Base-by-base conservation (phyloP, 2,113 vertebrate species). In the Zosterops lateralis region DNA sequence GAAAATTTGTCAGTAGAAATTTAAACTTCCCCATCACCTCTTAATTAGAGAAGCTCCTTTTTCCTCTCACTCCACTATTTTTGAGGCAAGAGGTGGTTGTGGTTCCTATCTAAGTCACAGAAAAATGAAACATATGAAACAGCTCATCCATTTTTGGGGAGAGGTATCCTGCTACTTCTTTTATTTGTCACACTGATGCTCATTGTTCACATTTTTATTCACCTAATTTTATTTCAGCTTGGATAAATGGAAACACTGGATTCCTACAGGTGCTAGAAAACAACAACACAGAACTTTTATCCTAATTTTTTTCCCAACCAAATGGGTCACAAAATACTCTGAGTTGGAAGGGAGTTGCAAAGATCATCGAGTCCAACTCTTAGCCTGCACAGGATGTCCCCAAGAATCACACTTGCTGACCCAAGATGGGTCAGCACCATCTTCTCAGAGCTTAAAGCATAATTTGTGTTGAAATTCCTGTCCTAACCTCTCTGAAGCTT, bases 391-490 rank as follows among this genome's bases (percentile, higher is more conserved):
- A 54, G 78, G 14, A 47, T 0, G 0, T 34, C 47, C 17, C 17
- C 34, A 62, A 16, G 47, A 36, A 56, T 68, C 62, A 36, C 25
- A 62, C 34, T 10, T 58, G n/a, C 57, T 25, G 22, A 25, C n/a
- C n/a, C 57, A 34, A 58, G 57, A 17, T 24, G 21, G 29, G 28
- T 60, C 56, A 78, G 18, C 24, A 31, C 2, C 10, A 17, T 45
- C 20, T 87, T 81, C 45, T 84, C 24, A 22, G 61, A 65, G 8
- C 26, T 58, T 68, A 77, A 92, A 77, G 31, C 9, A 45, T 81
- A 65, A 75, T 89, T 89, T 92, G 11, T 57, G 8, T 71, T 86
- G 44, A 78, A 86, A 78, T 70, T 72, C 25, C 47, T 57, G 17
- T 91, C 50, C 36, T 20, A 48, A 2, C 8, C 3, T n/a, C 38